Evolutionary conservation across 2,888 invertebrate genomes (phyloP).

Genomic region (Lottia gigantea): DNA sequence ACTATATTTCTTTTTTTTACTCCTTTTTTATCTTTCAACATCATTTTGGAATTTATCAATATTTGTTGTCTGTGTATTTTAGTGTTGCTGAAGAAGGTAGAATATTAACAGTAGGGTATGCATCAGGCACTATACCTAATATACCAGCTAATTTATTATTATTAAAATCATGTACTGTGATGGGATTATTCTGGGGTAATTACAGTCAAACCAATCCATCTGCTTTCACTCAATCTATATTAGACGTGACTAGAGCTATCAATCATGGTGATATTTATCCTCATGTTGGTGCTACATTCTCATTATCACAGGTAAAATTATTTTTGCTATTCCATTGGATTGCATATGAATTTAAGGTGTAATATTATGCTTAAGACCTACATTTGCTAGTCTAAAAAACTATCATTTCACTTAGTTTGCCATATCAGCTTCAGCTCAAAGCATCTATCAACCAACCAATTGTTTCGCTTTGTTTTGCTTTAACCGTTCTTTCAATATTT

Average conservation of each 20-base stretch:
- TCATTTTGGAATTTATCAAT: too few species aligned
- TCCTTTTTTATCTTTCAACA: too few species aligned
- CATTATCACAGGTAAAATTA: conserved; percentile 69
- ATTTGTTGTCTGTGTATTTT: conserved; percentile 52
- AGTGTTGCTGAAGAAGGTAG: conserved; percentile 73
- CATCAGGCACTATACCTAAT: conserved; percentile 71
- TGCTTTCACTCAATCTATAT: conserved; percentile 73
- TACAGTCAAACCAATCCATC: conserved; percentile 68
- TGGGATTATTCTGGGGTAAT: conserved; percentile 70
- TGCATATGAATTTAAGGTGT: too few species aligned
- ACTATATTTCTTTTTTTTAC: too few species aligned
- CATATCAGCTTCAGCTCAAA: too few species aligned
- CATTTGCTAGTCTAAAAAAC: too few species aligned
- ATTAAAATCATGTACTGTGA: conserved; percentile 70
- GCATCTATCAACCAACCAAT: too few species aligned
- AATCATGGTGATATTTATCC: conserved; percentile 76
- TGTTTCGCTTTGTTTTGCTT: too few species aligned
- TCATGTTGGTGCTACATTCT: conserved; percentile 72
- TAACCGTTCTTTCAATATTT: too few species aligned
- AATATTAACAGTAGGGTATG: conserved; percentile 71
- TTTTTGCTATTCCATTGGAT: too few species aligned
- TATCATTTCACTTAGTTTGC: too few species aligned
- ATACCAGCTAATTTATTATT: conserved; percentile 68
- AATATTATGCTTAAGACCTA: too few species aligned
- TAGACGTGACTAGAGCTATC: conserved; percentile 74